These are phyloP conservation scores for Eilema sororculum DNA, from an alignment of 2,888 invertebrate genomes.

Conservation along the genomic window DNA sequence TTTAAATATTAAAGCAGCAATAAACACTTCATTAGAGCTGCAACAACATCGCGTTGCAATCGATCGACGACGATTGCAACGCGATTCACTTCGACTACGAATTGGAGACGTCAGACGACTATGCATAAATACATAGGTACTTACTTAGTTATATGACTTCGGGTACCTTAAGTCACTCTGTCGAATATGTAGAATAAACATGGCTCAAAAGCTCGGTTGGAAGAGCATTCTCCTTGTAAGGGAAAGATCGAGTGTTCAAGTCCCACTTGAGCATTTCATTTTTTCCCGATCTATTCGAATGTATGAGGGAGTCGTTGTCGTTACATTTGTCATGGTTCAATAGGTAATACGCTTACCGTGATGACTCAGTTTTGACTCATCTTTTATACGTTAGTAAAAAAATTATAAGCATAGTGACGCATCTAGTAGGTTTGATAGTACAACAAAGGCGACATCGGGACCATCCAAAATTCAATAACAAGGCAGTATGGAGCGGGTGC, in stretches of 20 bases:
- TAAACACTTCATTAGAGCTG: too few relatives aligned
- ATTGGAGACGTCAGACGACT: neutral
- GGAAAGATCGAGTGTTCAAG: too few relatives aligned
- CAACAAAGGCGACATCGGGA: conserved; percentile 71
- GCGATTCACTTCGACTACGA: neutral
- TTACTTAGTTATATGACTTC: too few relatives aligned
- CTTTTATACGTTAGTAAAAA: conserved; percentile 33
- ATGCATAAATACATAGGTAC: neutral
- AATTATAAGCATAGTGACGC: conserved; percentile 49
- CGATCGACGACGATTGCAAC: too few relatives aligned
- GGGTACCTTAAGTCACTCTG: neutral
- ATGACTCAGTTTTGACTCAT: neutral
- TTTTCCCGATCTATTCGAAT: too few relatives aligned
- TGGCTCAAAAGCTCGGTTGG: too few relatives aligned
- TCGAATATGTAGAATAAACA: neutral
- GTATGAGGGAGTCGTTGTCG: too few relatives aligned
- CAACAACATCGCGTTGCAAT: too few relatives aligned
- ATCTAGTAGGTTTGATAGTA: conserved; percentile 64
- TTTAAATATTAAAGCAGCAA: too few relatives aligned
- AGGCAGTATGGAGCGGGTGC: conserved; percentile 65
- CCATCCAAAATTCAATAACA: conserved; percentile 83
- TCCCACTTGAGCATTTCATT: too few relatives aligned
- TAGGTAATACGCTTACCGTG: neutral
- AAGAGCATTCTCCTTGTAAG: too few relatives aligned
- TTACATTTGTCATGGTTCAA: neutral